Conservation (phyloP, 2,113 vertebrate species). For the Paraplagusia blochii region DNA sequence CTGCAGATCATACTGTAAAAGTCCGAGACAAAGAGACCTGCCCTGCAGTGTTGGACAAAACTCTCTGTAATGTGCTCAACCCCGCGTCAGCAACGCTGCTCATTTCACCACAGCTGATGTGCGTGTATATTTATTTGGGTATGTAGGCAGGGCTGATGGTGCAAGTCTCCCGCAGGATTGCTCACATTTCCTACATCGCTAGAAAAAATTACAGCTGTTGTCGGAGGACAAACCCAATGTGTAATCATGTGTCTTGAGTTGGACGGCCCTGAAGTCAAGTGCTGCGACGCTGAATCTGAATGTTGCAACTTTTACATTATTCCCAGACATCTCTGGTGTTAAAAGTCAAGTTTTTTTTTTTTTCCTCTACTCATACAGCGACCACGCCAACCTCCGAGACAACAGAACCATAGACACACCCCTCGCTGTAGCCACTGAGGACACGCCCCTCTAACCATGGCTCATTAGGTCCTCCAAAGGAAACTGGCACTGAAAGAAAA, state of each 20-base stretch:
- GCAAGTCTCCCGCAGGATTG: slow-evolving; percentile 17
- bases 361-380: slow-evolving; percentile 8
- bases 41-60: background rate
- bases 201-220: slow-evolving; percentile 38
- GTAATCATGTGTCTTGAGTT: slow-evolving; percentile 9
- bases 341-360: slow-evolving; percentile 23
- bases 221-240: slow-evolving; percentile 16
- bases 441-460: slow-evolving; percentile 37
- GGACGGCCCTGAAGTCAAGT: slow-evolving; percentile 6
- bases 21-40: no score
- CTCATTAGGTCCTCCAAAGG: slow-evolving; percentile 30
- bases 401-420: slow-evolving; percentile 28
- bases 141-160: slow-evolving; percentile 3
- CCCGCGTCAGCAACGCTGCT: slow-evolving; percentile 36
- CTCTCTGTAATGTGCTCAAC: slow-evolving; percentile 29
- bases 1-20: no score
- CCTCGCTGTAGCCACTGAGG: slow-evolving; percentile 27
- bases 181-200: slow-evolving; percentile 35
- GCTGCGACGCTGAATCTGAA: background rate
- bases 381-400: slow-evolving; percentile 6
- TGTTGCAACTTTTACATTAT: slow-evolving; percentile 16
- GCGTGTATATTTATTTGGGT: slow-evolving; percentile 31
- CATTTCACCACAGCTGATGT: slow-evolving; percentile 50
- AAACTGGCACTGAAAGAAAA: slow-evolving; percentile 31
- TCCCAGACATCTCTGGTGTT: background rate